Conservation (phyloP, 1,140 invertebrate genomes). For the Brachionus calyciflorus region DNA sequence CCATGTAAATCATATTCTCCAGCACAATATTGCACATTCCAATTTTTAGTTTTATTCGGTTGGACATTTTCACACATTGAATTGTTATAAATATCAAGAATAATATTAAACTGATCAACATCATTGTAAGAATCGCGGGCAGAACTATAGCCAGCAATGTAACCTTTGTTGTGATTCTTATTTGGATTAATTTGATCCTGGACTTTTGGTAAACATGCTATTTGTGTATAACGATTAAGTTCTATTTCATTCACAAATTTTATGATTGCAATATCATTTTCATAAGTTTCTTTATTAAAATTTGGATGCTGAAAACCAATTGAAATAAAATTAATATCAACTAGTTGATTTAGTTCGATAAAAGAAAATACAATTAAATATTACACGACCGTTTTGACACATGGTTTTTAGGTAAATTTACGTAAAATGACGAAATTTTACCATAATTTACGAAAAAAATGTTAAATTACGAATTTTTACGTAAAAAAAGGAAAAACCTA, state of each 20-base stretch:
- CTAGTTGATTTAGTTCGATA: no score
- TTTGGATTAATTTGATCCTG: neutral
- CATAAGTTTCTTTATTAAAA: neutral
- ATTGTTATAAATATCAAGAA: neutral
- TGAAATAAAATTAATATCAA: no score
- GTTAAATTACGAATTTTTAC: no score
- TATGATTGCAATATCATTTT: conserved; percentile 37
- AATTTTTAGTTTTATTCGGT: conserved; percentile 3
- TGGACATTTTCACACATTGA: conserved; percentile 22
- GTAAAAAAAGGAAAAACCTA: no score
- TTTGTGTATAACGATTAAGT: neutral
- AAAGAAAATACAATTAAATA: no score
- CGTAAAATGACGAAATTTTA: no score
- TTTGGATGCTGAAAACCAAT: conserved; percentile 24
- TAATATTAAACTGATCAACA: neutral
- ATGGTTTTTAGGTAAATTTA: no score
- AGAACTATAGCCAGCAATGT: conserved; percentile 21
- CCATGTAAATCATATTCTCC: conserved; percentile 28
- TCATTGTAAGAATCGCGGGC: neutral
- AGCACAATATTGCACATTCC: conserved; percentile 31
- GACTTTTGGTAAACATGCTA: conserved; percentile 20
- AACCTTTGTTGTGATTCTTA: neutral
- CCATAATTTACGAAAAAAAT: no score
- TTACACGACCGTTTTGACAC: no score
- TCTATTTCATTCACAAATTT: neutral